Evolutionary conservation across 2,113 vertebrate species (phyloP).

Genomic region (Oreotragus oreotragus): DNA sequence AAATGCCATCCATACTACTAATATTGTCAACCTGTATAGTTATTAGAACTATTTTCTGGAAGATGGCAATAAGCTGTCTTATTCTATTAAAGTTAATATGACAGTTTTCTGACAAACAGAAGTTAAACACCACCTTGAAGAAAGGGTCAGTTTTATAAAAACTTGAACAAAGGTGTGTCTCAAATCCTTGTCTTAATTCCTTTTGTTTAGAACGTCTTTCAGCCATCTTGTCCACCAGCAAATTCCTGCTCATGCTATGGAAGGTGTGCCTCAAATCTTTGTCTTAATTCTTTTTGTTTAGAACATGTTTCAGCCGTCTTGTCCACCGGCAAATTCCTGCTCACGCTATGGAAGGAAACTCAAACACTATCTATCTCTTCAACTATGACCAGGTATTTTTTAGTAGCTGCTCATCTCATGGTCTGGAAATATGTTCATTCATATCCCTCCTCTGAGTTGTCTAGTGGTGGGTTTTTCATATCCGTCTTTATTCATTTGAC

Average conservation of each 20-base stretch:
- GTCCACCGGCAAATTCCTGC: background rate
- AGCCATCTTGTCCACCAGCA: background rate
- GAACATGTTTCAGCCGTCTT: background rate
- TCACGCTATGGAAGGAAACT: background rate
- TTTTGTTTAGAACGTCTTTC: background rate
- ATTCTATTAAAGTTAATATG: background rate
- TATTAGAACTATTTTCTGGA: background rate
- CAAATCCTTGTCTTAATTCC: background rate
- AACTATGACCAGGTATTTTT: background rate
- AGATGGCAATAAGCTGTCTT: background rate
- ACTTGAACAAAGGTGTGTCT: background rate
- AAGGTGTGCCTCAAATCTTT: background rate
- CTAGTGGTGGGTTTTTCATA: background rate
- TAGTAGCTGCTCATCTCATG: background rate
- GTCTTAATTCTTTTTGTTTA: background rate
- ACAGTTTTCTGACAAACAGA: background rate
- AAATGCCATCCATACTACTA: background rate
- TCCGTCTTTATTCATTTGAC: background rate
- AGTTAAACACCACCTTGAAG: background rate
- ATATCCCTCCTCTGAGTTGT: background rate
- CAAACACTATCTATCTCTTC: background rate
- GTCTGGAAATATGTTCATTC: background rate
- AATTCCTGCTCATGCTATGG: background rate
- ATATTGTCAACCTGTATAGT: background rate
- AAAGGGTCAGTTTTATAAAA: background rate